A percentile compares a stretch with the other conserved stretches of the same genome.
Evolutionary conservation across 2,888 invertebrate genomes (phyloP).

Genomic region (Scaptomyza caliginosa): DNA sequence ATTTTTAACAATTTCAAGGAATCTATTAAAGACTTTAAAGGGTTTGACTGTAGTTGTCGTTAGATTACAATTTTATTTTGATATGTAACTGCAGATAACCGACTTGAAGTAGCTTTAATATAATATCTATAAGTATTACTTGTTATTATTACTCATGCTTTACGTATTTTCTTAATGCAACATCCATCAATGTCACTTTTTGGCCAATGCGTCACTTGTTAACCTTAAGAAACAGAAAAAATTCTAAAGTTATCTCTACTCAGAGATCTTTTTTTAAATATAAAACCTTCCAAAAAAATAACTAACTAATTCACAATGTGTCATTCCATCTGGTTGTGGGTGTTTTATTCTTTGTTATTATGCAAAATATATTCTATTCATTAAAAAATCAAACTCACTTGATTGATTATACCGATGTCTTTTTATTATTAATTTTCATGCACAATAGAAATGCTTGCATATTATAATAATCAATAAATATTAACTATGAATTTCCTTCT

Average conservation of each 20-base stretch:
- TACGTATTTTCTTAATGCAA: background rate
- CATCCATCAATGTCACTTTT: constrained; percentile 46
- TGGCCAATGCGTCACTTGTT: constrained; percentile 22
- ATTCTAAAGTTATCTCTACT: background rate
- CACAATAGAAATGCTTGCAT: constrained; percentile 36
- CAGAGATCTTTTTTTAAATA: too few relatives aligned
- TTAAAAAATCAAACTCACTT: constrained; percentile 17
- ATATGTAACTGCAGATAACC: too few relatives aligned
- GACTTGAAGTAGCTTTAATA: background rate
- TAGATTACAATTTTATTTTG: too few relatives aligned
- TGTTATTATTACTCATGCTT: constrained; percentile 30
- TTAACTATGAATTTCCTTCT: constrained; percentile 21
- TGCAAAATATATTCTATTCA: background rate
- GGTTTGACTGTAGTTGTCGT: too few relatives aligned
- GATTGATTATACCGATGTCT: constrained; percentile 70
- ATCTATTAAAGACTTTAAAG: background rate
- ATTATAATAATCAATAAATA: constrained; percentile 53
- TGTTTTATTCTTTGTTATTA: background rate
- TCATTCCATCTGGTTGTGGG: background rate
- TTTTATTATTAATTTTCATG: constrained; percentile 56
- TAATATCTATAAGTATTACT: background rate
- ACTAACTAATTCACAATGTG: background rate
- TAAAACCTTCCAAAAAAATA: too few relatives aligned
- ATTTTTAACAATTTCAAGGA: too few relatives aligned
- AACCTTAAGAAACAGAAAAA: background rate